Evolutionary conservation across 2,797 vertebrate species (phyloP).

Genomic region (Sphenopsis melanotis): DNA sequence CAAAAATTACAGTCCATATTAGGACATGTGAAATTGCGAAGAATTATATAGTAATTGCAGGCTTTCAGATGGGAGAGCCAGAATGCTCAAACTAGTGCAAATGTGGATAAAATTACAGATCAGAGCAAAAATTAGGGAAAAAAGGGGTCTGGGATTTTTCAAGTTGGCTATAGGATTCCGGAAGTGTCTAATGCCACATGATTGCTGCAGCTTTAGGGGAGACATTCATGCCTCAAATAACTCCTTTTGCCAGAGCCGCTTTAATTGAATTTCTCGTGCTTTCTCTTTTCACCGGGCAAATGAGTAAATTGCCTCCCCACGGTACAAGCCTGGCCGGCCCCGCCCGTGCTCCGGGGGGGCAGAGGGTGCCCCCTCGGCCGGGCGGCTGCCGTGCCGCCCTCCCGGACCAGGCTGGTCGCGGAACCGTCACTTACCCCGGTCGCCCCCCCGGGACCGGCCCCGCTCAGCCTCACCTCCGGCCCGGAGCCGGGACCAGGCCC

Average conservation of each 20-base stretch:
- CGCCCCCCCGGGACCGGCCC: neutral
- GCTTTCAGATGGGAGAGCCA: conserved; percentile 99
- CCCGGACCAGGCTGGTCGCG: neutral
- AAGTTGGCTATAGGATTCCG: conserved; percentile 94
- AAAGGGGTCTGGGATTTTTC: conserved; percentile 96
- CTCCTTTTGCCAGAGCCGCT: conserved; percentile 74
- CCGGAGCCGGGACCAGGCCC: neutral
- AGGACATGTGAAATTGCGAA: conserved; percentile 99
- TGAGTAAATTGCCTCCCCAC: conserved; percentile 73
- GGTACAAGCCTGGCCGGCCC: conserved; percentile 55
- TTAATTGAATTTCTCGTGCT: conserved; percentile 79
- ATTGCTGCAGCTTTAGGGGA: conserved; percentile 82
- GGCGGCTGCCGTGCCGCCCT: neutral
- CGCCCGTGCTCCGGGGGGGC: neutral
- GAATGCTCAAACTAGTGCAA: conserved; percentile 98
- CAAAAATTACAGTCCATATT: conserved; percentile 99
- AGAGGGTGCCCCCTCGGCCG: neutral
- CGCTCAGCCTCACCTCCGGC: neutral
- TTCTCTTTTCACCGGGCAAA: conserved; percentile 77
- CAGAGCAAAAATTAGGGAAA: conserved; percentile 97
- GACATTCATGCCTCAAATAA: conserved; percentile 78
- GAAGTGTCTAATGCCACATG: conserved; percentile 87
- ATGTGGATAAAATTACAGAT: conserved; percentile 99
- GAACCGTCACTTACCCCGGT: conserved; percentile 8
- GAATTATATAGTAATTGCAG: conserved; percentile 99